Conservation (phyloP, 2,888 invertebrate genomes). For the Allolobophora icterica region DNA sequence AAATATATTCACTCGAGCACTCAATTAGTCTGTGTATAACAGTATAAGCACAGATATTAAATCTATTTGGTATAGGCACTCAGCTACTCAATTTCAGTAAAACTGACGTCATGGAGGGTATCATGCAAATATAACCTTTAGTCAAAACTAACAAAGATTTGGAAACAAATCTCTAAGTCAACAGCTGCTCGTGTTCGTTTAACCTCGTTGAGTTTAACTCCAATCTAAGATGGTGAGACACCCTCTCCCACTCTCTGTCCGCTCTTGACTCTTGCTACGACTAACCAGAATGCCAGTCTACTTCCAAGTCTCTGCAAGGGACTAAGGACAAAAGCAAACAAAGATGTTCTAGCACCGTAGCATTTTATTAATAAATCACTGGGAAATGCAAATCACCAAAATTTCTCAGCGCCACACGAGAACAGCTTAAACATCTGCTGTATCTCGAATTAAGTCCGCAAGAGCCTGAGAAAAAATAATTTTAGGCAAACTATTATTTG, state of each 20-base stretch:
- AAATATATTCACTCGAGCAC: neutral
- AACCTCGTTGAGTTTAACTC: too few relatives aligned
- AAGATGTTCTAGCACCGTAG: neutral
- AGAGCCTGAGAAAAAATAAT: too few relatives aligned
- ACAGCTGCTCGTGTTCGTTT: neutral
- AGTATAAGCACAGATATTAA: neutral
- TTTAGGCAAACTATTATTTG: too few relatives aligned
- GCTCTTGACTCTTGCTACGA: too few relatives aligned
- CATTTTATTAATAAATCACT: neutral
- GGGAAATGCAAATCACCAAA: neutral
- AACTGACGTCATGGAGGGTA: neutral
- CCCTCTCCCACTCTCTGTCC: too few relatives aligned
- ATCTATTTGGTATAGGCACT: too few relatives aligned
- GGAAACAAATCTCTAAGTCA: neutral
- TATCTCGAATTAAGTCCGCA: too few relatives aligned
- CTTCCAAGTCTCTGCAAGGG: too few relatives aligned
- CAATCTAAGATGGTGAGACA: too few relatives aligned
- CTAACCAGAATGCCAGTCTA: too few relatives aligned
- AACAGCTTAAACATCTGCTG: too few relatives aligned
- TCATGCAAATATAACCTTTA: neutral
- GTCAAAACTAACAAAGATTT: neutral
- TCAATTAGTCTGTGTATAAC: neutral
- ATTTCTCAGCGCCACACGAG: neutral
- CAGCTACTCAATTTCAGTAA: neutral
- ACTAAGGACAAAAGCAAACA: too few relatives aligned